phyloP scores from a whole-genome alignment of 2,797 vertebrate genomes.

The Podargus strigoides region DNA sequence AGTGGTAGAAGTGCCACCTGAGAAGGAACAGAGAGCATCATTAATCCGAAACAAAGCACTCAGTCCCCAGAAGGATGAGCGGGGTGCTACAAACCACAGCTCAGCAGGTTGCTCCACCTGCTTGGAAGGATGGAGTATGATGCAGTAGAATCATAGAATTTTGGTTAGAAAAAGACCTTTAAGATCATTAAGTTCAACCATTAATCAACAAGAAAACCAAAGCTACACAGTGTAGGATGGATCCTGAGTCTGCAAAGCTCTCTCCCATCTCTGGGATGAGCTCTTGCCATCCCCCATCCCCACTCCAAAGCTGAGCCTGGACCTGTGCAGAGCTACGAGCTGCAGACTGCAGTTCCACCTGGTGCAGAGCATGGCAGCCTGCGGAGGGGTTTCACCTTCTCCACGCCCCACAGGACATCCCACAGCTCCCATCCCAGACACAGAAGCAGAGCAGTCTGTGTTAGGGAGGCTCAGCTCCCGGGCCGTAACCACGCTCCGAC shows the following conservation, averaged over 20 bases:
- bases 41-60: neutral
- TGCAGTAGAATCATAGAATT: neutral
- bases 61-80: rapidly evolving
- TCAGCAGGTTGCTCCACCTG: neutral
- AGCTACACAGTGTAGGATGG: neutral
- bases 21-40: rapidly evolving
- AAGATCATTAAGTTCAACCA: too few relatives aligned
- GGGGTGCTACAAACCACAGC: rapidly evolving
- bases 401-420: rapidly evolving
- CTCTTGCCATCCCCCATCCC: neutral
- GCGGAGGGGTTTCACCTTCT: neutral
- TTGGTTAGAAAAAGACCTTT: too few relatives aligned
- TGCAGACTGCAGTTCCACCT: neutral
- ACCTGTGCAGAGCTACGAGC: neutral
- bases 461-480: neutral
- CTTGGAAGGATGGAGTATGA: neutral
- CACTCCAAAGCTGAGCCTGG: rapidly evolving
- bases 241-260: neutral
- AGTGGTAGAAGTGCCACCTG: neutral
- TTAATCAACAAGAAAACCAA: too few relatives aligned
- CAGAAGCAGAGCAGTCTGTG: rapidly evolving
- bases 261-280: neutral
- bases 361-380: neutral
- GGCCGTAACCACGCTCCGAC: neutral
- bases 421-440: neutral